Base-by-base conservation (phyloP, 2,797 vertebrate genomes). In the Leuciscus waleckii region DNA sequence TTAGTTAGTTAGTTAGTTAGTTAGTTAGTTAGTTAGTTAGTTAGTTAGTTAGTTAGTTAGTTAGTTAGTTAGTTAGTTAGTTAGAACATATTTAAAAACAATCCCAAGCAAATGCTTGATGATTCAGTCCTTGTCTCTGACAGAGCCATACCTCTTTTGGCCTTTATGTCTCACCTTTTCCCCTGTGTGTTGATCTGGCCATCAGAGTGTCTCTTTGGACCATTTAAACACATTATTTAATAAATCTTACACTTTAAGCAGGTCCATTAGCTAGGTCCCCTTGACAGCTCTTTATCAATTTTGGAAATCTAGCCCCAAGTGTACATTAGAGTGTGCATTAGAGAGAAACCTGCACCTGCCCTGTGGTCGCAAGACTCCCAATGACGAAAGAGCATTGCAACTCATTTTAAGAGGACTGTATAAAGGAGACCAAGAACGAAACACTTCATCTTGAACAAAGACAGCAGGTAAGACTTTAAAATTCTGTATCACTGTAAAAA, bases 361-460 rank as follows among this genome's bases (percentile, higher is more conserved):
- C 29, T 43, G 14, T 35, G 71, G n/a, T 46, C 4, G 1, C 32
- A 85, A 41, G 19, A 0, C 3, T 9, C 39, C 58, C 91, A 91
- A 85, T 89, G 86, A 37, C n/a, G 0, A 74, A 65, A 75, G 7
- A 1, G 1, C 7, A n/a, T 39, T 26, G 16, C 41, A 21, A n/a
- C 35, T 2, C 71, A 29, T 13, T 23, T 92, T 93, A 93, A 92
- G 91, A 86, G 88, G 7, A 0, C 9, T 41, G 7, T 37, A 71
- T 68, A 41, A 79, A 1, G 23, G 54, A 46, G 32, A 17, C 0
- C 3, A 61, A 39, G 65, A 73, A 51, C 56, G 63, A 14, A 4
- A n/a, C 6, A 5, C 4, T 29, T 0, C n/a, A 51, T 2, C 17
- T 5, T 0, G 0, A 7, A 29, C 17, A 11, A 70, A 73, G 67